Percentiles rank a stretch among this genome's conserved stretches.
phyloP scores from a whole-genome alignment of 2,113 vertebrate species.

The Leptosomus discolor region DNA sequence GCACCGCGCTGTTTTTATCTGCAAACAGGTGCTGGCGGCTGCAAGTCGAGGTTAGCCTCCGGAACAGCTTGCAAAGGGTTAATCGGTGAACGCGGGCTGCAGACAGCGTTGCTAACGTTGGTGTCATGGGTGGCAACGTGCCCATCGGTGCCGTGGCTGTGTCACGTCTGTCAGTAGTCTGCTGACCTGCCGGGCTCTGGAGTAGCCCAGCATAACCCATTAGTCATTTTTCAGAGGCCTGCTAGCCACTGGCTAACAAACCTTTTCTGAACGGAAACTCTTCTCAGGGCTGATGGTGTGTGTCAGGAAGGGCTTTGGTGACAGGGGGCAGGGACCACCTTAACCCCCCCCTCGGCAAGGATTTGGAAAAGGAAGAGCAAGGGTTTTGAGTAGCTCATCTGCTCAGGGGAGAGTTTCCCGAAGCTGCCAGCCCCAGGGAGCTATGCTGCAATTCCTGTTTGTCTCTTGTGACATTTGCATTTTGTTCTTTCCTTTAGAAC shows the following conservation, averaged over 20 bases:
- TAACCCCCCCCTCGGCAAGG: neutral
- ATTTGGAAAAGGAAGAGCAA: neutral
- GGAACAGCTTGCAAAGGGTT: neutral
- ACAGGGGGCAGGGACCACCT: neutral
- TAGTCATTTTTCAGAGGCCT: neutral
- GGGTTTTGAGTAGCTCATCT: neutral
- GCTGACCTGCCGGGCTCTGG: neutral
- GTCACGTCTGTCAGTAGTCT: neutral
- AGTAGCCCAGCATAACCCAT: neutral
- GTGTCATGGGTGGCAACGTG: neutral
- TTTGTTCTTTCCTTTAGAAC: neutral
- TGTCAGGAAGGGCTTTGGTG: neutral
- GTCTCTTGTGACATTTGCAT: neutral
- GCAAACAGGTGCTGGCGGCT: neutral
- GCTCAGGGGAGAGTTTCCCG: neutral
- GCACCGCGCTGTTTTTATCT: neutral
- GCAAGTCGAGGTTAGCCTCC: neutral
- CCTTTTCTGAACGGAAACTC: neutral
- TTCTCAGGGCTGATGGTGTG: neutral
- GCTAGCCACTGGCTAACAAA: neutral
- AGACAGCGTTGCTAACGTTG: accelerated
- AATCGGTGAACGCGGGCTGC: accelerated
- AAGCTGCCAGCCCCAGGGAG: neutral
- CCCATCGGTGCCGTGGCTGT: neutral
- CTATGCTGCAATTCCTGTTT: neutral